A percentile compares a stretch with the other conserved stretches of the same genome.
Evolutionary conservation across 2,888 invertebrate genomes (phyloP).

Genomic region (Endotricha flammealis): DNA sequence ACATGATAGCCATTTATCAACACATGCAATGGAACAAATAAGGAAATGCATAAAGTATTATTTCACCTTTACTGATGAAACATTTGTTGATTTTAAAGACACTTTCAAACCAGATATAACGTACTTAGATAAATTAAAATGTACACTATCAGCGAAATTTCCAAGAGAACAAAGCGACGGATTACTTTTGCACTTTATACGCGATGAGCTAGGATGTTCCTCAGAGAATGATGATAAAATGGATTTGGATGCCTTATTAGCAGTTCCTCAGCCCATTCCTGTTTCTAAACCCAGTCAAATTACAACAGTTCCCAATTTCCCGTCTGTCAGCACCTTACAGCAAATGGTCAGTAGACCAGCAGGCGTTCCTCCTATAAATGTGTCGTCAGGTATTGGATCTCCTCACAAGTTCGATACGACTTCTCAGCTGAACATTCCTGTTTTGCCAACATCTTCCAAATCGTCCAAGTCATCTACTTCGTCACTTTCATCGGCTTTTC

Average conservation of each 20-base stretch:
- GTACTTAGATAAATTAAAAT: constrained; percentile 91
- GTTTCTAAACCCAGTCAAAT: constrained; percentile 59
- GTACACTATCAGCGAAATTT: constrained; percentile 87
- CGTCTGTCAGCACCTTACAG: constrained; percentile 68
- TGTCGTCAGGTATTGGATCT: constrained; percentile 64
- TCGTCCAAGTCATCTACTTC: constrained; percentile 76
- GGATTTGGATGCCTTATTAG: constrained; percentile 77
- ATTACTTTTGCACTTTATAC: constrained; percentile 87
- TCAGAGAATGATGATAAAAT: constrained; percentile 83
- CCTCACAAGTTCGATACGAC: constrained; percentile 79
- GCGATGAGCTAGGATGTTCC: constrained; percentile 84
- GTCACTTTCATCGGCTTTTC: constrained; percentile 70
- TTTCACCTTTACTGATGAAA: constrained; percentile 73
- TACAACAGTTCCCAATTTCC: constrained; percentile 63
- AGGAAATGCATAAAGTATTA: constrained; percentile 92
- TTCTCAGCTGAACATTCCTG: constrained; percentile 76
- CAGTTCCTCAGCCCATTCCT: constrained; percentile 76
- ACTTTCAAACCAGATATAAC: constrained; percentile 84
- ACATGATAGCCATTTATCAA: constrained; percentile 88
- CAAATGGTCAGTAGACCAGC: constrained; percentile 74
- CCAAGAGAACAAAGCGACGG: constrained; percentile 88
- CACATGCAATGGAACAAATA: constrained; percentile 91
- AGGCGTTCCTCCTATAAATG: constrained; percentile 70
- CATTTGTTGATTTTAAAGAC: constrained; percentile 69
- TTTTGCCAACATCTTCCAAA: constrained; percentile 77